phyloP scores from a whole-genome alignment of 2,113 vertebrate genomes.

The Mus spicilegus region DNA sequence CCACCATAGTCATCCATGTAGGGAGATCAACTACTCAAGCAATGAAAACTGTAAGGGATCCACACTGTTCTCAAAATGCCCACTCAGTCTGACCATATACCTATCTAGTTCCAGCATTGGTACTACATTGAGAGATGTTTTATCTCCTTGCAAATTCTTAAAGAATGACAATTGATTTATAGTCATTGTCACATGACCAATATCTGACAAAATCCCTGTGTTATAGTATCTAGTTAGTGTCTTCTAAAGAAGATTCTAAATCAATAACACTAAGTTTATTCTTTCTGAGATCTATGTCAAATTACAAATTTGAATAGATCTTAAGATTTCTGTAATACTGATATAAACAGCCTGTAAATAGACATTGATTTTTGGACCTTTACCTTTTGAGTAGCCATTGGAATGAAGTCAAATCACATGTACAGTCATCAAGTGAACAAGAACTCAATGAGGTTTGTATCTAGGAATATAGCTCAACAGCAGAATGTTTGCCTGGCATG shows the following conservation, averaged over 20 bases:
- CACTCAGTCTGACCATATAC: background rate
- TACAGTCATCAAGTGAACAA: background rate
- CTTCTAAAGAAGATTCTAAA: background rate
- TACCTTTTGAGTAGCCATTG: background rate
- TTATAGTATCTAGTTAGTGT: background rate
- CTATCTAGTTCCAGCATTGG: background rate
- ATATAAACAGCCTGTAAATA: background rate
- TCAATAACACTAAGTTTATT: background rate
- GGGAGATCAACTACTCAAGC: background rate
- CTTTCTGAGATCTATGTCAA: constrained; percentile 5
- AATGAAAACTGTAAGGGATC: background rate
- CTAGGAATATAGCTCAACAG: background rate
- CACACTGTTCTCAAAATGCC: background rate
- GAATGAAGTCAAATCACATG: background rate
- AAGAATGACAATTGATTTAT: background rate
- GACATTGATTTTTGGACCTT: background rate
- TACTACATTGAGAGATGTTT: background rate
- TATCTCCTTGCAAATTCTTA: background rate
- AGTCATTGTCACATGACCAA: background rate
- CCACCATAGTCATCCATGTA: background rate
- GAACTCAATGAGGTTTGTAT: background rate
- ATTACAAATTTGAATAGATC: background rate
- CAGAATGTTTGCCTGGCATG: background rate
- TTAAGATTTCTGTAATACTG: background rate
- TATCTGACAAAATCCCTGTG: background rate